These are phyloP conservation scores for Teleiodes luculella DNA, from an alignment of 2,888 invertebrate species.

Conservation along the genomic window DNA sequence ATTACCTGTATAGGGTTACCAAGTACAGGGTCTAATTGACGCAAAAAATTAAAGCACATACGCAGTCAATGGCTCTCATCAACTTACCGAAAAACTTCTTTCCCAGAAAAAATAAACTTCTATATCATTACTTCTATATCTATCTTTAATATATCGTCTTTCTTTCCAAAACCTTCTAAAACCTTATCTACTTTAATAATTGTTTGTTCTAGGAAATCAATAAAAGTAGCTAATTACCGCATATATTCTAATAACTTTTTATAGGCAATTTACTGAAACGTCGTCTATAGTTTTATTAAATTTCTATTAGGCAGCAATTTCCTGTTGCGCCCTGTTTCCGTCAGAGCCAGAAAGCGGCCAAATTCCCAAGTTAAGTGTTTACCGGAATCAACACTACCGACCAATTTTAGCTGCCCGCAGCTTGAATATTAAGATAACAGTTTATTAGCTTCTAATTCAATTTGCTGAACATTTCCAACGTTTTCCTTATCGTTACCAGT, in stretches of 20 bases:
- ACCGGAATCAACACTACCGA: conserved; percentile 44
- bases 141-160: too few species aligned
- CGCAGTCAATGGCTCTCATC: neutral
- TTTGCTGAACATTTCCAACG: conserved; percentile 46
- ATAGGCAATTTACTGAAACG: neutral
- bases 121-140: too few species aligned
- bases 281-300: neutral
- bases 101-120: too few species aligned
- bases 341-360: neutral
- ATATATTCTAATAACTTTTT: neutral
- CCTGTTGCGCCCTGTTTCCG: neutral
- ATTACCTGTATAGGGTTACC: neutral
- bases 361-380: neutral
- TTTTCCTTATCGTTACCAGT: conserved; percentile 50
- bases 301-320: neutral
- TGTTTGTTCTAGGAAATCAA: too few species aligned
- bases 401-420: conserved; percentile 46
- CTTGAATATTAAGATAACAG: conserved; percentile 63
- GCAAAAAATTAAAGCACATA: neutral
- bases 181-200: too few species aligned
- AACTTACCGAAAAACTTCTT: too few species aligned
- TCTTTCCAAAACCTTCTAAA: too few species aligned
- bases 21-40: too few species aligned
- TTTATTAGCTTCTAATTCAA: conserved; percentile 63
- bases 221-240: neutral